These are phyloP conservation scores for Podarcis muralis DNA, from an alignment of 2,113 vertebrate species.

Conservation along the genomic window DNA sequence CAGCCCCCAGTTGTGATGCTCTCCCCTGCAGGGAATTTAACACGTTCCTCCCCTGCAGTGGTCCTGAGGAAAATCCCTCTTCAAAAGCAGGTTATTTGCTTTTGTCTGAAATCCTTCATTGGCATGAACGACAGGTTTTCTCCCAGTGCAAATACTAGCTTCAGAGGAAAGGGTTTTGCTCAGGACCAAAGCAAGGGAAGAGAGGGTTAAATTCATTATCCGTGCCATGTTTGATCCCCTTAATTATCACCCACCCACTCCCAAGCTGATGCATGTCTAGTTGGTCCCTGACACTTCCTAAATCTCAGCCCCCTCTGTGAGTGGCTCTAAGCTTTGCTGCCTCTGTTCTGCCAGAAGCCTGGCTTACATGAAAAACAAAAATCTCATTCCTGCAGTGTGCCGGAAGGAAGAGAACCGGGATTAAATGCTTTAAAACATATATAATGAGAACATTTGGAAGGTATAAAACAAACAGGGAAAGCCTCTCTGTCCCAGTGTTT, in stretches of 20 bases:
- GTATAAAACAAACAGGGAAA: neutral
- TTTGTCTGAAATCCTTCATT: too few relatives aligned
- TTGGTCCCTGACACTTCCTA: neutral
- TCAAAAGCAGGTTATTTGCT: neutral
- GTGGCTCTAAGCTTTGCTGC: fast-evolving
- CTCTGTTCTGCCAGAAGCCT: neutral
- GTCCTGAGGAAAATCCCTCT: neutral
- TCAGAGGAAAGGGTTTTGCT: neutral
- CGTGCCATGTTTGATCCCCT: neutral
- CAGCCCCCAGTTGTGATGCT: too few relatives aligned
- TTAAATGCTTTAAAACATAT: slow-evolving; percentile 12
- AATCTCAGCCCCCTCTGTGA: neutral
- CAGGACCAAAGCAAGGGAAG: neutral
- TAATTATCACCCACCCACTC: neutral
- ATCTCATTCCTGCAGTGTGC: neutral
- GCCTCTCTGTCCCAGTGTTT: neutral
- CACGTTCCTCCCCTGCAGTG: neutral
- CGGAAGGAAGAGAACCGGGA: neutral
- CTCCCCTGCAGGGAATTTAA: neutral
- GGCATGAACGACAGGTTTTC: neutral
- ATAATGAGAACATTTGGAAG: slow-evolving; percentile 30
- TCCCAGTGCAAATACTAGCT: neutral
- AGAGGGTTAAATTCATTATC: neutral
- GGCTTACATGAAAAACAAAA: neutral
- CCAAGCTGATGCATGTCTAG: neutral